These are phyloP conservation scores for Crenichthys baileyi DNA, from an alignment of 2,797 vertebrate genomes.

Conservation along the genomic window DNA sequence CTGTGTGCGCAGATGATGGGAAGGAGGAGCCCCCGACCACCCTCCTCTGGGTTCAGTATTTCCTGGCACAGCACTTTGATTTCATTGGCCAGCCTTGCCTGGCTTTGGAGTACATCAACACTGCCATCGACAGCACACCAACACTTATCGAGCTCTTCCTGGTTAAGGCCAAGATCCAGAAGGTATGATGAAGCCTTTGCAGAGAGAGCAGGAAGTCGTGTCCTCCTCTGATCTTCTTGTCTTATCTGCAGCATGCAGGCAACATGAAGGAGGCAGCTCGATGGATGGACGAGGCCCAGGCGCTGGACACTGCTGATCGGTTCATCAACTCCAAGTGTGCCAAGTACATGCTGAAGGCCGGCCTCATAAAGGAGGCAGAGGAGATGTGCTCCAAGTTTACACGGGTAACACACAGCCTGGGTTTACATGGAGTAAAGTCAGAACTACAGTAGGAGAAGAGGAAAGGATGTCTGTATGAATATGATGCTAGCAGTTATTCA, in stretches of 20 bases:
- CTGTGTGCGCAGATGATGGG: constrained; percentile 86
- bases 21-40: constrained; percentile 98
- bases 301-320: constrained; percentile 96
- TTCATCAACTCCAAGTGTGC: constrained; percentile 99
- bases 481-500: too few relatives aligned
- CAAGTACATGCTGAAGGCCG: constrained; percentile 99
- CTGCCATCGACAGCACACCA: constrained; percentile 97
- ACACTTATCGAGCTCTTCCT: constrained; percentile 98
- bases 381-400: constrained; percentile 99
- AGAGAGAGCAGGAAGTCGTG: background rate
- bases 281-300: constrained; percentile 99
- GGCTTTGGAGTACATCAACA: constrained; percentile 95
- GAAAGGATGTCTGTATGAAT: too few relatives aligned
- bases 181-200: constrained; percentile 78
- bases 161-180: constrained; percentile 98
- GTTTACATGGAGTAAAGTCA: too few relatives aligned
- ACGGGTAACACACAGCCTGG: constrained; percentile 78
- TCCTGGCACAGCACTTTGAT: constrained; percentile 97
- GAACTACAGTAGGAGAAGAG: too few relatives aligned
- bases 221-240: constrained; percentile 14
- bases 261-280: constrained; percentile 97
- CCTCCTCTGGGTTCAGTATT: constrained; percentile 99
- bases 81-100: constrained; percentile 90
- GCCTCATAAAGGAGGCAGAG: constrained; percentile 96
- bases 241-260: constrained; percentile 88